These are phyloP conservation scores for Murina feae DNA, from an alignment of 2,113 vertebrate genomes.

Conservation along the genomic window DNA sequence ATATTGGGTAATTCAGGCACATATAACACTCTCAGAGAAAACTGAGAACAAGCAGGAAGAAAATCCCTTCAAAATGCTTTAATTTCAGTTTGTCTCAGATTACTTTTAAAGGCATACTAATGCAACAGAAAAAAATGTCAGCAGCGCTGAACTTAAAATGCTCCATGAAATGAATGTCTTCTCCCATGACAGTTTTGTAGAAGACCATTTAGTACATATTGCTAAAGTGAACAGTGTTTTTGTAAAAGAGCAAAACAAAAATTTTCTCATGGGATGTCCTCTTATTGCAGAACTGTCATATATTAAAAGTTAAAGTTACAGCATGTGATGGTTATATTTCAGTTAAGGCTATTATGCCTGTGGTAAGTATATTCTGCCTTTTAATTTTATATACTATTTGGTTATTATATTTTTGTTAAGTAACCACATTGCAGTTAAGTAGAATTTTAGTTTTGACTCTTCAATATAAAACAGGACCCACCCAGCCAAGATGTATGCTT, in stretches of 20 bases:
- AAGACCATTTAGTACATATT: not conserved
- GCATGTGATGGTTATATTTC: not conserved
- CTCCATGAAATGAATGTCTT: not conserved
- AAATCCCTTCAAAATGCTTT: not conserved
- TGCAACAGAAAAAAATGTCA: not conserved
- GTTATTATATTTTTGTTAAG: not conserved
- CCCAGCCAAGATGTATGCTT: slow-evolving; percentile 24
- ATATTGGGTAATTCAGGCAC: not conserved
- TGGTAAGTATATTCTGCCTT: not conserved
- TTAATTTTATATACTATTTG: not conserved
- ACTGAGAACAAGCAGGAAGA: not conserved
- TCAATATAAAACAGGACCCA: not conserved
- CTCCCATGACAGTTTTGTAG: not conserved
- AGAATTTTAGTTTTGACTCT: slow-evolving; percentile 39
- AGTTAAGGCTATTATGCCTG: not conserved
- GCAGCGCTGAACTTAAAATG: not conserved
- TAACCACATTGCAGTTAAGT: not conserved
- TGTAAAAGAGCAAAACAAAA: not conserved
- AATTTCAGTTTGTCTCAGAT: not conserved
- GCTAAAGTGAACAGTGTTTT: not conserved
- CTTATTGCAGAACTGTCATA: not conserved
- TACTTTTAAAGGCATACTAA: not conserved
- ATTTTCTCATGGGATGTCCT: not conserved
- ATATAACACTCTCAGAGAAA: not conserved
- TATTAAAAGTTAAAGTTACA: not conserved